phyloP scores from a whole-genome alignment of 2,113 vertebrate species.

The Cacatua alba region DNA sequence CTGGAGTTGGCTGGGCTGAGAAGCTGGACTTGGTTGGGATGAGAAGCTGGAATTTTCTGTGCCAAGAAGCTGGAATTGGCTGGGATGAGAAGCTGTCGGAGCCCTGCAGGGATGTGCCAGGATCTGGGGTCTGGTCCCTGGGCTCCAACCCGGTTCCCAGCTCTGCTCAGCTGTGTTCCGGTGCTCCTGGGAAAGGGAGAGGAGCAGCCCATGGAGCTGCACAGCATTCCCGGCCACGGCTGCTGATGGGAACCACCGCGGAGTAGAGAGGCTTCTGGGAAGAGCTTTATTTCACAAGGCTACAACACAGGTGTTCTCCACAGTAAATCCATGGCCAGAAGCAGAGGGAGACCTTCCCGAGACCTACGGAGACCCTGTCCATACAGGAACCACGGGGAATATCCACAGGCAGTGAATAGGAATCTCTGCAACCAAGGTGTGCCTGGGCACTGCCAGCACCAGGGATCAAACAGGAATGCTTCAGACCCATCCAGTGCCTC shows the following conservation, averaged over 20 bases:
- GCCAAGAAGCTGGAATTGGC: neutral
- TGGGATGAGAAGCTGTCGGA: fast-evolving
- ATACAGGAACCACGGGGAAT: neutral
- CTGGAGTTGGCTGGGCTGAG: neutral
- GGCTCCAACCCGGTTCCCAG: neutral
- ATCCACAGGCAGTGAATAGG: neutral
- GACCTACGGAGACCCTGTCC: neutral
- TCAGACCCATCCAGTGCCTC: neutral
- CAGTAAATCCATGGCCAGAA: neutral
- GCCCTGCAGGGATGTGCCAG: neutral
- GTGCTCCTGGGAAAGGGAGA: neutral
- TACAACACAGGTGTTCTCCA: neutral
- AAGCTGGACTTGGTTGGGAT: no score
- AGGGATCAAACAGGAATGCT: fast-evolving
- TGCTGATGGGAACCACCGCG: fast-evolving
- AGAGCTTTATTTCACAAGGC: neutral
- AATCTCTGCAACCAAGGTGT: no score
- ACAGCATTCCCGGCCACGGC: neutral
- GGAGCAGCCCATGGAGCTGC: neutral
- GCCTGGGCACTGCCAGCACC: neutral
- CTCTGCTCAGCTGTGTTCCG: neutral
- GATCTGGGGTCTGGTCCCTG: neutral
- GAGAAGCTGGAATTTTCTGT: no score
- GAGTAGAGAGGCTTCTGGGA: fast-evolving
- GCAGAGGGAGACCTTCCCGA: neutral